Conservation (phyloP, 2,888 invertebrate species). For the Pteria penguin region DNA sequence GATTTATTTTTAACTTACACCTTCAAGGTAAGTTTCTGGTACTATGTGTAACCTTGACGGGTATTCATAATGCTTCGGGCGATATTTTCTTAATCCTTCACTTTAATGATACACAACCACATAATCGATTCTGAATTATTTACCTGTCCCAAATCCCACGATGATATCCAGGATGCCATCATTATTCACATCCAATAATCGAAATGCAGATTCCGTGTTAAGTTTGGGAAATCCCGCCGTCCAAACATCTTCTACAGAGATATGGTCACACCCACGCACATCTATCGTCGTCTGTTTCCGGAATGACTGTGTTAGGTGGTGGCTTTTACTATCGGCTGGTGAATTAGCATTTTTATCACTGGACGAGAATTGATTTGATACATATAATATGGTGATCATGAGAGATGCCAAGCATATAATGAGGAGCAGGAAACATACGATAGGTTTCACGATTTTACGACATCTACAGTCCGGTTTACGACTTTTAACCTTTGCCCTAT, state of each 20-base stretch:
- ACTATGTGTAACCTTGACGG: too few relatives aligned
- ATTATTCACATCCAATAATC: conserved; percentile 86
- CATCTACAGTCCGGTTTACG: conserved; percentile 61
- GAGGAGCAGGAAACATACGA: conserved; percentile 65
- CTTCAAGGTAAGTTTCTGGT: too few relatives aligned
- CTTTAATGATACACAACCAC: too few relatives aligned
- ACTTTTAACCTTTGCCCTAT: conserved; percentile 63
- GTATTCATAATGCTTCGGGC: too few relatives aligned
- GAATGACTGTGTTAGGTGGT: conserved; percentile 20
- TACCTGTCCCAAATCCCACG: conserved; percentile 89
- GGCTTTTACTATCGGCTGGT: background rate
- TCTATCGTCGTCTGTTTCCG: conserved; percentile 18
- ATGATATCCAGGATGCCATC: conserved; percentile 88
- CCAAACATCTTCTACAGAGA: conserved; percentile 85
- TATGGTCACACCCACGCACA: conserved; percentile 83
- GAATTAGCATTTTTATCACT: conserved; percentile 5
- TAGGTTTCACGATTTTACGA: conserved; percentile 63
- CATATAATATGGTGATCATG: conserved; percentile 67
- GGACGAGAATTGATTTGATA: conserved; percentile 61
- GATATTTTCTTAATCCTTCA: too few relatives aligned
- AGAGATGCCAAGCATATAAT: conserved; percentile 64
- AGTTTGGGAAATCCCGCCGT: conserved; percentile 85
- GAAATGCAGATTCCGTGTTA: conserved; percentile 87
- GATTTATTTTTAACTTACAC: too few relatives aligned
- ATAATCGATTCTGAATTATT: too few relatives aligned